These are phyloP conservation scores for Anneissia japonica DNA, from an alignment of 35 echinoderm and acorn worm species.

Conservation along the genomic window DNA sequence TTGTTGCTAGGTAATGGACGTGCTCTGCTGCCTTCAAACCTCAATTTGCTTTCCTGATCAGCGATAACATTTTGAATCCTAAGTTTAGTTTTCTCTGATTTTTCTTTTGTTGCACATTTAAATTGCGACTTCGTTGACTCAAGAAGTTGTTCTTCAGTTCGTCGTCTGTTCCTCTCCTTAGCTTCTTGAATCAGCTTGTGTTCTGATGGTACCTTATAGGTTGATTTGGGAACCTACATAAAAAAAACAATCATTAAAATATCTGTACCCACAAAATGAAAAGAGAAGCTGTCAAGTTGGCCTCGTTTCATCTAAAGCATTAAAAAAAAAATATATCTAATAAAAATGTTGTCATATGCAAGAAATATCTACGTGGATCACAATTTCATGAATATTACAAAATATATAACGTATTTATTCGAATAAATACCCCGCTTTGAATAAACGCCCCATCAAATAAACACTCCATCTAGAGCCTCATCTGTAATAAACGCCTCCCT, in stretches of 20 bases:
- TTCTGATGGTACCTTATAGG: slow-evolving; percentile 51
- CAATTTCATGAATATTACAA: no score
- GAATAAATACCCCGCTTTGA: no score
- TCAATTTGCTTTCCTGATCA: slow-evolving; percentile 70
- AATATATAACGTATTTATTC: no score
- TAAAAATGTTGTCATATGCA: no score
- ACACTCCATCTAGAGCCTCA: no score
- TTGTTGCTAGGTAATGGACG: slow-evolving; percentile 41
- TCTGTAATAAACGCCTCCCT: no score
- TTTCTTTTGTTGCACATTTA: slow-evolving; percentile 76
- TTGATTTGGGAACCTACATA: slow-evolving; percentile 72
- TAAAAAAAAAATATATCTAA: no score
- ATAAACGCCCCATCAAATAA: no score
- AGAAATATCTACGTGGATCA: no score
- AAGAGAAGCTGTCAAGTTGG: no score
- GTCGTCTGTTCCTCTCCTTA: slow-evolving; percentile 63
- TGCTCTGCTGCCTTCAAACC: slow-evolving; percentile 84
- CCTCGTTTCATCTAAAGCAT: no score
- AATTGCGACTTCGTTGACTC: slow-evolving; percentile 80
- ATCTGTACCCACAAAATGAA: not conserved
- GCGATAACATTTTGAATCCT: slow-evolving; percentile 52
- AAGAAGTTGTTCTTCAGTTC: slow-evolving; percentile 78
- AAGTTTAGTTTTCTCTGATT: slow-evolving; percentile 55
- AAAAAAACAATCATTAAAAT: slow-evolving; percentile 1
- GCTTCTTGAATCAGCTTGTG: slow-evolving; percentile 57